These are phyloP conservation scores for Gymnocypris eckloni DNA, from an alignment of 2,797 vertebrate genomes.

Conservation along the genomic window DNA sequence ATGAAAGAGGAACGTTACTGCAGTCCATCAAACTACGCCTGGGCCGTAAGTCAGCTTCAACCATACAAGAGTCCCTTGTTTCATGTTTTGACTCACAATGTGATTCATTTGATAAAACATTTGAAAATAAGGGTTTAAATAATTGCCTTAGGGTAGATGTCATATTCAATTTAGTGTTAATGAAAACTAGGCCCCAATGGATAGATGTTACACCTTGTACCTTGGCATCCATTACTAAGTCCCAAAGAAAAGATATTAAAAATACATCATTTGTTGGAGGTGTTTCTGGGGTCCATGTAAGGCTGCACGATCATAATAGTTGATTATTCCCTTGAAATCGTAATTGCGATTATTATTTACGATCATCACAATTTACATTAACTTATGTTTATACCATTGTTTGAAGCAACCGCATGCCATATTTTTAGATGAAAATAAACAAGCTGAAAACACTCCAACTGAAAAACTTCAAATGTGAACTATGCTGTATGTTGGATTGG, in stretches of 20 bases:
- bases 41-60: slow-evolving; percentile 74
- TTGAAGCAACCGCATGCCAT: too few relatives aligned
- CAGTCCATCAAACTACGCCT: slow-evolving; percentile 73
- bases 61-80: slow-evolving; percentile 10
- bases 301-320: too few relatives aligned
- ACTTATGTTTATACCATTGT: too few relatives aligned
- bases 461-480: too few relatives aligned
- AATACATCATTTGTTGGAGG: not conserved
- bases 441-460: too few relatives aligned
- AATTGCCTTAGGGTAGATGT: not conserved
- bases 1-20: slow-evolving; percentile 70
- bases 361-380: too few relatives aligned
- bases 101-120: not conserved
- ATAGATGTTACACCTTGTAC: not conserved
- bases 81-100: not conserved
- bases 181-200: not conserved
- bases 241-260: not conserved
- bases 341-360: too few relatives aligned
- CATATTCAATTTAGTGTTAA: not conserved
- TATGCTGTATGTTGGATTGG: too few relatives aligned
- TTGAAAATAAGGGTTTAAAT: not conserved
- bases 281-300: not conserved
- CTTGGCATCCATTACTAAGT: not conserved
- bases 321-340: too few relatives aligned
- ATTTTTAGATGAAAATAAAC: too few relatives aligned